phyloP scores from a whole-genome alignment of 1,140 invertebrate species.

The Dendroctonus valens region DNA sequence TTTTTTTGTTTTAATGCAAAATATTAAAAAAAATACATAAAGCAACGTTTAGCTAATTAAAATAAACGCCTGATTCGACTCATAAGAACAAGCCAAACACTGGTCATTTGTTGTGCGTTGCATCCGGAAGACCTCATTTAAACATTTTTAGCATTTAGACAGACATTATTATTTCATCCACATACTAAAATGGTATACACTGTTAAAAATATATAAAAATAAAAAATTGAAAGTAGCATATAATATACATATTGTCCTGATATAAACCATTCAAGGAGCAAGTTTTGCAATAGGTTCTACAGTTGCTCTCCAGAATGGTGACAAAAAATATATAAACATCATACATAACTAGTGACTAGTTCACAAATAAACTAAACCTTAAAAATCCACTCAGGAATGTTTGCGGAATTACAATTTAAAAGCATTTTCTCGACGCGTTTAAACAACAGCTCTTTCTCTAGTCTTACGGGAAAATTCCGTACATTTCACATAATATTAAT shows the following conservation, averaged over 20 bases:
- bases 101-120: too few species aligned
- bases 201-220: neutral
- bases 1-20: too few species aligned
- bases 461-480: neutral
- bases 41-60: too few species aligned
- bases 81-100: too few species aligned
- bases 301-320: neutral
- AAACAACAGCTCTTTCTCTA: neutral
- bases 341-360: constrained; percentile 7
- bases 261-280: neutral
- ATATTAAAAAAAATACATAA: too few species aligned
- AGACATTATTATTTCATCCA: neutral
- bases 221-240: neutral
- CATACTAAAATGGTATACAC: neutral
- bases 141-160: too few species aligned
- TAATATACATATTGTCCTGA: neutral
- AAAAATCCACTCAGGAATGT: neutral
- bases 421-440: neutral
- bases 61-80: too few species aligned
- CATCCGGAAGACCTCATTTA: too few species aligned
- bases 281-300: neutral
- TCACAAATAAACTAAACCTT: neutral
- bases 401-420: too few species aligned
- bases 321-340: constrained; percentile 1
- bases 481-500: neutral